Conservation (phyloP, 2,797 vertebrate genomes). For the Tokudaia muenninki region DNA sequence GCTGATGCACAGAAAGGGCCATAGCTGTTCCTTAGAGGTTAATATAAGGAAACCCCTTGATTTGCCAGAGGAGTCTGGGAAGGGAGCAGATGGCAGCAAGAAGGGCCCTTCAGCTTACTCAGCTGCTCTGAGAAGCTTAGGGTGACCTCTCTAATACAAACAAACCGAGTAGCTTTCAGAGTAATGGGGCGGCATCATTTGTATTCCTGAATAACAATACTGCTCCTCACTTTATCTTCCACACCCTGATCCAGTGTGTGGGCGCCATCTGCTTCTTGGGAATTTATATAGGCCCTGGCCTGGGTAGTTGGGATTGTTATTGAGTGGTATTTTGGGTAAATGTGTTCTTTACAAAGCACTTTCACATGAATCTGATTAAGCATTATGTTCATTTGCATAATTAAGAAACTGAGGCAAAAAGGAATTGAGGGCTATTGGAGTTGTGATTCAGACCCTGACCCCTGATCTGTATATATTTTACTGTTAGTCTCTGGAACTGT, state of each 20-base stretch:
- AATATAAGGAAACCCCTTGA: conserved; percentile 91
- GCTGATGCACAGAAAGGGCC: conserved; percentile 88
- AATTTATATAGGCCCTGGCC: conserved; percentile 56
- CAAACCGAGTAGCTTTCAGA: conserved; percentile 84
- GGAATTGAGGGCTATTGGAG: conserved; percentile 47
- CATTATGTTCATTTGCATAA: conserved; percentile 59
- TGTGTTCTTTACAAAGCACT: conserved; percentile 70
- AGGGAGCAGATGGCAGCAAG: conserved; percentile 95
- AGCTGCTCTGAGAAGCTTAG: conserved; percentile 90
- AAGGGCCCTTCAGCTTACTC: conserved; percentile 90
- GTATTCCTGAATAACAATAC: conserved; percentile 71
- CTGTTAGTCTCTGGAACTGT: conserved; percentile 13
- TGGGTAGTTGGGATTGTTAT: conserved; percentile 58
- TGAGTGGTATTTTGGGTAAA: conserved; percentile 64
- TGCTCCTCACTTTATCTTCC: conserved; percentile 75
- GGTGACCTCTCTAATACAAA: conserved; percentile 88
- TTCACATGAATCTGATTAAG: conserved; percentile 59
- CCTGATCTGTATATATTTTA: conserved; percentile 38
- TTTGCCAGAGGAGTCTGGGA: conserved; percentile 91
- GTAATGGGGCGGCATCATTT: conserved; percentile 83
- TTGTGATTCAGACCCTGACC: conserved; percentile 49
- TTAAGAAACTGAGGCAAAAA: conserved; percentile 79
- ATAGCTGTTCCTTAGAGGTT: conserved; percentile 93
- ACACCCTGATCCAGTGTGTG: conserved; percentile 66
- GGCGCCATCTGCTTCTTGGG: conserved; percentile 68